These are phyloP conservation scores for Heliconius ethilla DNA, from an alignment of 2,888 invertebrate genomes.

Conservation along the genomic window DNA sequence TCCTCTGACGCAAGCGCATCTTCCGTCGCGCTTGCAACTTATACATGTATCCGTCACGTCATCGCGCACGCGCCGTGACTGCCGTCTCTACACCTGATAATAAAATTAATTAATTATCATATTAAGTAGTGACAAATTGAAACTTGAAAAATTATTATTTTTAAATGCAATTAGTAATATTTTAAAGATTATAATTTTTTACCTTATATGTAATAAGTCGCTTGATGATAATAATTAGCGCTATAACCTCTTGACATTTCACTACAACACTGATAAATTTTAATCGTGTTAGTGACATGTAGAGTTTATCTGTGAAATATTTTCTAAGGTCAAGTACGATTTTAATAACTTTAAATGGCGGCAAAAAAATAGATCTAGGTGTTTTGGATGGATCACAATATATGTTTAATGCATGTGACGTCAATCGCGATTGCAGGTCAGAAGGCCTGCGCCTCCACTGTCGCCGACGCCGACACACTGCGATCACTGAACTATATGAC, in stretches of 20 bases:
- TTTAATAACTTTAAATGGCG: conserved; percentile 24
- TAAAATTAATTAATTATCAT: conserved; percentile 16
- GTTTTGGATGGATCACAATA: too few relatives aligned
- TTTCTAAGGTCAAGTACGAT: conserved; percentile 23
- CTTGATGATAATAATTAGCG: not conserved
- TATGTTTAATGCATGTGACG: conserved; percentile 70
- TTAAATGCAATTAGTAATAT: not conserved
- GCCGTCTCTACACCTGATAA: conserved; percentile 3
- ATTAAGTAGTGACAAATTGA: not conserved
- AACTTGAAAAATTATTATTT: not conserved
- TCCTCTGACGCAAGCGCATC: conserved; percentile 66
- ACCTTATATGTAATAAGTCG: not conserved
- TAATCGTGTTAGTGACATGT: conserved; percentile 20
- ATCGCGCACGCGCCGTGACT: conserved; percentile 50
- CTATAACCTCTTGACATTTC: conserved; percentile 20
- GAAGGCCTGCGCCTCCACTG: conserved; percentile 42
- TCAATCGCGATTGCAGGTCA: conserved; percentile 60
- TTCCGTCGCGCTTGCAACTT: conserved; percentile 52
- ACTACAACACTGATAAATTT: conserved; percentile 24
- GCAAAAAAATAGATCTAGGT: not conserved
- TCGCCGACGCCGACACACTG: conserved; percentile 47
- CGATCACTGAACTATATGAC: conserved; percentile 70
- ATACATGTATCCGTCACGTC: conserved; percentile 53
- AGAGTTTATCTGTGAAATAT: conserved; percentile 38
- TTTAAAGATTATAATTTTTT: not conserved